Evolutionary conservation across 2,888 invertebrate genomes (phyloP).

Genomic region (Tetropium fuscum): DNA sequence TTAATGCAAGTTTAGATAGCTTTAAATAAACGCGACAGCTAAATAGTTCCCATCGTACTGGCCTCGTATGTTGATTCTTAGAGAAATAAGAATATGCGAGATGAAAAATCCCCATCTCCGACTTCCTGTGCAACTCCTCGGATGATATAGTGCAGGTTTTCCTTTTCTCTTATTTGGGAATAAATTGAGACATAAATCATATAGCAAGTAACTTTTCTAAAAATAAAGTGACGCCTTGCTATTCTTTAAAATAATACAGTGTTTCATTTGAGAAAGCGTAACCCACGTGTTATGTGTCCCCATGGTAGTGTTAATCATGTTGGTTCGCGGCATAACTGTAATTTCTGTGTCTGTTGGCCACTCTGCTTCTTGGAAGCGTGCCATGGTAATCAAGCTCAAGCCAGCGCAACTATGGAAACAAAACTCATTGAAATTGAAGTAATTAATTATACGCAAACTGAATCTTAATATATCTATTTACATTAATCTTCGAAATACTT

Average conservation of each 20-base stretch:
- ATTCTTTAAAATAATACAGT: constrained; percentile 21
- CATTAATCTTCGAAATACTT: too few species aligned
- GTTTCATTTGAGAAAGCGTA: constrained; percentile 15
- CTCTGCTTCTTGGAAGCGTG: background rate
- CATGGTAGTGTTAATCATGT: constrained; percentile 11
- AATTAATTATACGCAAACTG: too few species aligned
- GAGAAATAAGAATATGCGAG: too few species aligned
- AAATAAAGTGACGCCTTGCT: constrained; percentile 41
- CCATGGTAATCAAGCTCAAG: background rate
- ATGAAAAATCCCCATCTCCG: background rate
- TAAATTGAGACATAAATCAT: constrained; percentile 51
- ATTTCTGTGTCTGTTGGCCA: constrained; percentile 5
- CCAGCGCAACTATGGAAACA: too few species aligned
- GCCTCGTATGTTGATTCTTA: too few species aligned
- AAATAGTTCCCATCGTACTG: too few species aligned
- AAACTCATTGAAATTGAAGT: too few species aligned
- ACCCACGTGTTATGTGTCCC: constrained; percentile 17
- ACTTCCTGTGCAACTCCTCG: constrained; percentile 12
- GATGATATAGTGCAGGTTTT: constrained; percentile 9
- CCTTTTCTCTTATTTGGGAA: constrained; percentile 12
- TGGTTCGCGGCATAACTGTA: constrained; percentile 7
- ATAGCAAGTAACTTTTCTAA: constrained; percentile 44
- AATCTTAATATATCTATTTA: too few species aligned
- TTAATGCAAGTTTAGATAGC: too few species aligned
- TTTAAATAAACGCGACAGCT: too few species aligned